Conservation (phyloP, 2,113 vertebrate species). For the Cnemophilus loriae region DNA sequence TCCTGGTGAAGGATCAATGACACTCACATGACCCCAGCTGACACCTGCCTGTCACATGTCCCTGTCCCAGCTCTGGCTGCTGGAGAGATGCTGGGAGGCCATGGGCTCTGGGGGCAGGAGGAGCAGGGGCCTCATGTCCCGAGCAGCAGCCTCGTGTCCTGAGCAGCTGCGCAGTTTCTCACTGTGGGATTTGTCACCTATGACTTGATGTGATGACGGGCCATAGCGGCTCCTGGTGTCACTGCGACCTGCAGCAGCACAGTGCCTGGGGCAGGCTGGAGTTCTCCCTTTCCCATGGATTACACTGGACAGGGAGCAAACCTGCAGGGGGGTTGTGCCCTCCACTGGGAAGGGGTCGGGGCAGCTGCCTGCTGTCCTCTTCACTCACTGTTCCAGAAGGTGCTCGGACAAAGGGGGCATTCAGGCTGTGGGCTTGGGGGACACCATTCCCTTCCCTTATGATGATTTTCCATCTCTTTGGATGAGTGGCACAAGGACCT, state of each 20-base stretch:
- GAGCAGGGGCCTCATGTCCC: neutral
- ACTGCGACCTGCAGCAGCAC: rapidly evolving
- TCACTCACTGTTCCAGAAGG: neutral
- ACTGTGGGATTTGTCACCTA: neutral
- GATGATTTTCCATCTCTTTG: neutral
- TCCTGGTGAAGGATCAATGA: neutral
- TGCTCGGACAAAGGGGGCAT: neutral
- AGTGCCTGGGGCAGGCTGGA: neutral
- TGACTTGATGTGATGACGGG: rapidly evolving
- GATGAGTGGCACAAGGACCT: neutral
- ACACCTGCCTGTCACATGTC: neutral
- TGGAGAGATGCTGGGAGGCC: neutral
- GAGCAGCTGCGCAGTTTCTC: neutral
- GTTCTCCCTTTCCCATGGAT: neutral
- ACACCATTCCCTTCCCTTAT: neutral
- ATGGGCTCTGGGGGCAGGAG: neutral
- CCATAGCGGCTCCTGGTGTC: rapidly evolving
- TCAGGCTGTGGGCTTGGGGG: neutral
- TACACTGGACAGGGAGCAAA: neutral
- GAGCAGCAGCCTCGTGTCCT: neutral
- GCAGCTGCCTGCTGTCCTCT: neutral
- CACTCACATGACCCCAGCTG: too few relatives aligned
- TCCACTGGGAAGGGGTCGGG: rapidly evolving
- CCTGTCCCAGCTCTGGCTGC: neutral
- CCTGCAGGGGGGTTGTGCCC: rapidly evolving